phyloP scores from a whole-genome alignment of 2,888 invertebrate species.

The Drosophila fungiperda region DNA sequence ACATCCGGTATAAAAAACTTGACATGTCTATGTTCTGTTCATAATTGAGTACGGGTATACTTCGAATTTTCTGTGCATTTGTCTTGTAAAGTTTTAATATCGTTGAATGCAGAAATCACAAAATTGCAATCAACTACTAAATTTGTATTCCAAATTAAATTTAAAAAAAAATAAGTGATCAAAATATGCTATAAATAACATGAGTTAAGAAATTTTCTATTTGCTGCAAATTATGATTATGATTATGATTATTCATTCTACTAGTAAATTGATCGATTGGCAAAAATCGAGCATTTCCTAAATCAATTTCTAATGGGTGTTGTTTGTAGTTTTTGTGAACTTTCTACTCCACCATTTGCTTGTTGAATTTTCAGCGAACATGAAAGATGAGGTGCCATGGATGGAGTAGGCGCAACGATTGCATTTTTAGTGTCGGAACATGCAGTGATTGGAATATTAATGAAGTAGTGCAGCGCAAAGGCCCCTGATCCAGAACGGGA shows the following conservation, averaged over 20 bases:
- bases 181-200: neutral
- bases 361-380: slow-evolving; percentile 23
- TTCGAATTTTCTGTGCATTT: neutral
- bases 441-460: slow-evolving; percentile 58
- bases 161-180: neutral
- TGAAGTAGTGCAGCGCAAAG: slow-evolving; percentile 16
- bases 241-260: too few relatives aligned
- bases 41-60: slow-evolving; percentile 24
- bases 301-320: neutral
- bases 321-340: neutral
- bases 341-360: neutral
- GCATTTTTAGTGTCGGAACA: slow-evolving; percentile 39
- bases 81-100: neutral
- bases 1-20: slow-evolving; percentile 44
- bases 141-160: too few relatives aligned
- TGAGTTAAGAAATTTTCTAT: neutral
- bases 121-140: neutral
- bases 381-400: slow-evolving; percentile 19
- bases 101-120: neutral
- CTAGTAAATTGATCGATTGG: neutral
- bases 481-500: neutral
- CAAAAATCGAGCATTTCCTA: neutral
- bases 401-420: slow-evolving; percentile 24
- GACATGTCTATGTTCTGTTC: slow-evolving; percentile 53
- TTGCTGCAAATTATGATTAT: neutral